Evolutionary conservation across 1,140 invertebrate genomes (phyloP), one percentile per base, ranked within the genome.

Genomic region (Solen grandis): DNA sequence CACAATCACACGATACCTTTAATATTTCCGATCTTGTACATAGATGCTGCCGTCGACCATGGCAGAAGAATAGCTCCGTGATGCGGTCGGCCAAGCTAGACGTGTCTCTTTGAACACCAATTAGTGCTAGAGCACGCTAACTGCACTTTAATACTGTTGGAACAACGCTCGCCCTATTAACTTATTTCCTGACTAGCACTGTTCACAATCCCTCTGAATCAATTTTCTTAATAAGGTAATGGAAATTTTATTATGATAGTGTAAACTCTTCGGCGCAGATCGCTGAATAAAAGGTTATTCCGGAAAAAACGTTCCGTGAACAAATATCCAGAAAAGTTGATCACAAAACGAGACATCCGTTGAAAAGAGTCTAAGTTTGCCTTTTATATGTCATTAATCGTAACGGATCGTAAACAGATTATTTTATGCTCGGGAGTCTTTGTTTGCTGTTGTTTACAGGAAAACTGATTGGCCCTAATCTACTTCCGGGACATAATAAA

Each of bases 111-210:
- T 74, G 73, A 76, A 55, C 73, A 55, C 10, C 73, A 76, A 76
- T 76, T 63, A 76, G 62, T 57, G 59, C 59, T 46, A 74, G 55
- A 74, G 59, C 73, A 76, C 73, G 73, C 73, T 76, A 76, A 76
- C 59, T 63, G 73, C 73, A 76, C 59, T 76, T 76, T 76, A 76
- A 76, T 76, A 60, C 60, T n/a, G 35, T 19, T 14, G 14, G 41
- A 54, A 31, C 73, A 35, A 63, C 73, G 73, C 54, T 76, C 60
- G 25, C 52, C 46, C 59, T 76, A 46, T 65, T 46, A 16, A 3
- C 10, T 27, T 52, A 65, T 54, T 76, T 76, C 73, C 73, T 27
- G 57, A 19, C 22, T 63, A 76, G 59, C 57, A 76, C 54, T 27
- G 27, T 29, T 2, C 10, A 19, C 36, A 65, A 25, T 63, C 54